These are phyloP conservation scores for Hoplostethus atlanticus DNA, from an alignment of 2,797 vertebrate species.

Conservation along the genomic window DNA sequence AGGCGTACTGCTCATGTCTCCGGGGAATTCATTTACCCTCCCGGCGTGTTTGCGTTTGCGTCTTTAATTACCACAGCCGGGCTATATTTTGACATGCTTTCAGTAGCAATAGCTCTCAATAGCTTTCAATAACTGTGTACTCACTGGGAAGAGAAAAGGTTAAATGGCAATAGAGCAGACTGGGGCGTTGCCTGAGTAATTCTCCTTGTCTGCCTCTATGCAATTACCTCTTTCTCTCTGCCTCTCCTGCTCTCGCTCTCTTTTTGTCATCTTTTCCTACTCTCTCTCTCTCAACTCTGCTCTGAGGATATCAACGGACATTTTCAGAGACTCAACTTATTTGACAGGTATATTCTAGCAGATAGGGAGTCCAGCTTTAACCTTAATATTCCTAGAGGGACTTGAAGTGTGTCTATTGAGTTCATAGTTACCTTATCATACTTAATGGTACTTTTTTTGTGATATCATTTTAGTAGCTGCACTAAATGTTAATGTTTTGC, in stretches of 20 bases:
- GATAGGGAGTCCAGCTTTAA: no score
- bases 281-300: background rate
- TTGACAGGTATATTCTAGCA: no score
- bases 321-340: conserved; percentile 20
- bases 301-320: conserved; percentile 28
- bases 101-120: conserved; percentile 40
- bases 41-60: conserved; percentile 55
- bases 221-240: conserved; percentile 28
- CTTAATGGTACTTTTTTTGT: no score
- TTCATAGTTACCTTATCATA: no score
- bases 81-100: conserved; percentile 63
- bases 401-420: no score
- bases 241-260: background rate
- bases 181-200: conserved; percentile 20
- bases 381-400: no score
- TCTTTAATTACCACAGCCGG: conserved; percentile 68
- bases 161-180: conserved; percentile 53
- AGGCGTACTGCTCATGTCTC: conserved; percentile 29
- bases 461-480: no score
- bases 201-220: conserved; percentile 26
- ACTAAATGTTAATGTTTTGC: no score
- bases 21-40: conserved; percentile 69
- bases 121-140: conserved; percentile 61
- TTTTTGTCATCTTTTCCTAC: background rate
- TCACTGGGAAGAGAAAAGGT: conserved; percentile 60